Evolutionary conservation across 2,888 invertebrate species (phyloP), one percentile per base, ranked within the genome.

Genomic region (Calliphora vomitoria): DNA sequence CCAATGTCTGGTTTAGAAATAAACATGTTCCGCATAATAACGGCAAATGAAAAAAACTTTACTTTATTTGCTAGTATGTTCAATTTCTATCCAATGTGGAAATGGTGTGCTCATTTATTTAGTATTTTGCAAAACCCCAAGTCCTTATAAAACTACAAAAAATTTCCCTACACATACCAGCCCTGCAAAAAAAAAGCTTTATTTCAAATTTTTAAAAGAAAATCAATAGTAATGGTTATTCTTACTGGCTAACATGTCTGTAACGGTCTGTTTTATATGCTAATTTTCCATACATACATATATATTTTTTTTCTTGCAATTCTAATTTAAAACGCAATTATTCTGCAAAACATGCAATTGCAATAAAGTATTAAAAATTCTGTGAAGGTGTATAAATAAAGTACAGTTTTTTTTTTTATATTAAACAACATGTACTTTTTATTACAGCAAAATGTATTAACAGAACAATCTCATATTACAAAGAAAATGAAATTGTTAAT

Each of bases 381-480:
- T 20, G 3, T 58, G 44, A 58, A 58, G 53, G 53, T 72, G 53
- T 55, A 38, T 60, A 69, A 50, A 55, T 18, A 55, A 72, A 55
- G 38, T 72, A 38, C 41, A 72, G 71, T 72, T 72, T 35, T 38
- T 18, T 35, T 35, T n/a, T n/a, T n/a, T n/a, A n/a, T 64, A 31
- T 31, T 31, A 31, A 31, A 3, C 3, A 31, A 31, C 0, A 31
- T 1, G 31, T 31, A 31, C 5, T 20, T 11, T 8, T 13, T 25
- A 25, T 13, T 44, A 20, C 8, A 66, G 5, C 15, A 66, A 66
- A 11, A 35, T 18, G 1, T 35, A n/a, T 31, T 10, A 47, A 31
- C 3, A 79, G n/a, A 72, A 55, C 31, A 44, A 44, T 86, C 68
- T 82, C 79, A 62, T 55, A 79, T 86, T 86, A 69, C 86, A 85